Conservation (phyloP, 1,140 invertebrate genomes). For the Diploscapter pachys region DNA sequence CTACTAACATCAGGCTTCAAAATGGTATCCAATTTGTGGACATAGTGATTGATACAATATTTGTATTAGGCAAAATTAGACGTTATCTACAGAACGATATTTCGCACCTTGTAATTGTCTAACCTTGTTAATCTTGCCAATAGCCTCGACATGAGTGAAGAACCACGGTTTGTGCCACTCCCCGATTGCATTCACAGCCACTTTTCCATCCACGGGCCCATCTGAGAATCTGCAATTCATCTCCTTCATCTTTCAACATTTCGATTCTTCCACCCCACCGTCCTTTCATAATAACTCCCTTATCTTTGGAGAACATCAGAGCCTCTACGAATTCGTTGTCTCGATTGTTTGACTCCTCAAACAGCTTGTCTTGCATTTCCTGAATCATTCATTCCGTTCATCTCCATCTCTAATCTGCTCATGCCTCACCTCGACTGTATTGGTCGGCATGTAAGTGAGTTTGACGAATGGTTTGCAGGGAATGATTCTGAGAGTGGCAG, state of each 20-base stretch:
- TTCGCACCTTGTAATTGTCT: too few species aligned
- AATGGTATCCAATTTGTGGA: too few species aligned
- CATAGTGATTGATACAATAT: too few species aligned
- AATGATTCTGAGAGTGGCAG: constrained; percentile 73
- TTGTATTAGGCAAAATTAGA: too few species aligned
- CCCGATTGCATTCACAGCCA: constrained; percentile 70
- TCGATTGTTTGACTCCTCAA: constrained; percentile 56
- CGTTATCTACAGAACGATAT: too few species aligned
- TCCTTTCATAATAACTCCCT: constrained; percentile 74
- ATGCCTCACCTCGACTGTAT: constrained; percentile 60
- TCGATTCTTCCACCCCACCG: too few species aligned
- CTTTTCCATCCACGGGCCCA: constrained; percentile 67
- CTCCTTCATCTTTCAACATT: too few species aligned
- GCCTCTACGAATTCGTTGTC: constrained; percentile 75
- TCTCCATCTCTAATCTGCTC: too few species aligned
- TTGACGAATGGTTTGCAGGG: constrained; percentile 67
- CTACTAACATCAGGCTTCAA: too few species aligned
- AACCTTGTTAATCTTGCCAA: constrained; percentile 58
- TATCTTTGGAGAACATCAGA: constrained; percentile 68
- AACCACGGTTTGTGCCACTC: constrained; percentile 80
- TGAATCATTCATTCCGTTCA: constrained; percentile 14
- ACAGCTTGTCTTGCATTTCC: constrained; percentile 63
- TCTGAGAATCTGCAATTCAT: constrained; percentile 63
- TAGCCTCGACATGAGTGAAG: constrained; percentile 72
- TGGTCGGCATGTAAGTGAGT: constrained; percentile 70